A percentile compares a stretch with the other conserved stretches of the same genome.
phyloP scores from a whole-genome alignment of 2,797 vertebrate genomes.

The Falco naumanni region DNA sequence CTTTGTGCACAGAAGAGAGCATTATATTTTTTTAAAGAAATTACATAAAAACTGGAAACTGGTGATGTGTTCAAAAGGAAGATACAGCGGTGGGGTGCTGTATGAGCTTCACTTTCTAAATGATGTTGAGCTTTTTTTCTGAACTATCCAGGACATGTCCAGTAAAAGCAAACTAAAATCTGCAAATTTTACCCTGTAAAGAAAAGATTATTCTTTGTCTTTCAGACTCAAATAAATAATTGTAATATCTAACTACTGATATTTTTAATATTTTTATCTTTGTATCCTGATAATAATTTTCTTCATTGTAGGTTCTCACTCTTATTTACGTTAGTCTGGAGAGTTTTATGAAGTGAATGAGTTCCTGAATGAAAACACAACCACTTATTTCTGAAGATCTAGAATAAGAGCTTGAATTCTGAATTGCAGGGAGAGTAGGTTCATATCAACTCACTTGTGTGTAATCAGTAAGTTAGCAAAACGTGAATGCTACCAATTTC shows the following conservation, averaged over 20 bases:
- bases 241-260: background rate
- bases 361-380: background rate
- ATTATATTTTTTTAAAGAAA: background rate
- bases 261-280: background rate
- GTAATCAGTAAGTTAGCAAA: background rate
- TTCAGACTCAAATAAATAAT: background rate
- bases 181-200: background rate
- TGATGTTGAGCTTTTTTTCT: background rate
- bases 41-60: background rate
- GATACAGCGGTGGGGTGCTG: background rate
- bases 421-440: background rate
- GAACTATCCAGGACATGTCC: background rate
- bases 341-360: background rate
- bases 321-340: background rate
- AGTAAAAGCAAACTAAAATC: background rate
- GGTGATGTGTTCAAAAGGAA: background rate
- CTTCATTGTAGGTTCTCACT: background rate
- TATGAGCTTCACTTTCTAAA: background rate
- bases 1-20: background rate
- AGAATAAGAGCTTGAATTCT: background rate
- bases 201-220: background rate
- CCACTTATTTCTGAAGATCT: background rate
- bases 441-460: background rate
- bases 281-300: background rate
- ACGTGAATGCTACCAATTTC: background rate